Evolutionary conservation across 2,113 vertebrate genomes (phyloP).

Genomic region (Microtus montanus): DNA sequence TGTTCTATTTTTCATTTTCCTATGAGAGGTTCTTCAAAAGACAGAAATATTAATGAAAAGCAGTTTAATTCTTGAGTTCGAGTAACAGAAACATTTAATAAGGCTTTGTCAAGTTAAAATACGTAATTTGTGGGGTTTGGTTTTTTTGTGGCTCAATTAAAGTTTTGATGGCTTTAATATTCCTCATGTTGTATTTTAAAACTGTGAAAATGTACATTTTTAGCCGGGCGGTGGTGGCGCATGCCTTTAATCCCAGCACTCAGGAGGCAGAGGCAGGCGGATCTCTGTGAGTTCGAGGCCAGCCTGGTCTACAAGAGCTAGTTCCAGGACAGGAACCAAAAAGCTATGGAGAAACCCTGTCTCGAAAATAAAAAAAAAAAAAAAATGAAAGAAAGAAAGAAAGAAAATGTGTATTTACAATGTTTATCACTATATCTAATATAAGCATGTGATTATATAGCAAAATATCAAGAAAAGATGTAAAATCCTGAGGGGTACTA

Average conservation of each 20-base stretch:
- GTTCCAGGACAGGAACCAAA: too few species aligned
- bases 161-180: neutral
- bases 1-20: neutral
- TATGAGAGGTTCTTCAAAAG: neutral
- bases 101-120: neutral
- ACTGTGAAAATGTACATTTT: neutral
- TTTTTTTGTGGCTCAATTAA: neutral
- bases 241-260: too few species aligned
- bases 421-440: neutral
- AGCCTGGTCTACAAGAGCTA: too few species aligned
- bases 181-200: neutral
- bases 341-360: too few species aligned
- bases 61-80: neutral
- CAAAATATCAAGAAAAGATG: neutral
- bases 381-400: too few species aligned
- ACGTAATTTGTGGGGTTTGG: neutral
- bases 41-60: neutral
- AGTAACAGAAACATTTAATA: neutral
- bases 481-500: neutral
- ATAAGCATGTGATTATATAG: neutral
- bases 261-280: too few species aligned
- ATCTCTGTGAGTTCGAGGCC: too few species aligned
- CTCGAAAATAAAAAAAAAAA: too few species aligned
- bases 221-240: too few species aligned
- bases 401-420: neutral